These are phyloP conservation scores for Paedocypris micromegethes DNA, from an alignment of 2,797 vertebrate genomes.

Conservation along the genomic window DNA sequence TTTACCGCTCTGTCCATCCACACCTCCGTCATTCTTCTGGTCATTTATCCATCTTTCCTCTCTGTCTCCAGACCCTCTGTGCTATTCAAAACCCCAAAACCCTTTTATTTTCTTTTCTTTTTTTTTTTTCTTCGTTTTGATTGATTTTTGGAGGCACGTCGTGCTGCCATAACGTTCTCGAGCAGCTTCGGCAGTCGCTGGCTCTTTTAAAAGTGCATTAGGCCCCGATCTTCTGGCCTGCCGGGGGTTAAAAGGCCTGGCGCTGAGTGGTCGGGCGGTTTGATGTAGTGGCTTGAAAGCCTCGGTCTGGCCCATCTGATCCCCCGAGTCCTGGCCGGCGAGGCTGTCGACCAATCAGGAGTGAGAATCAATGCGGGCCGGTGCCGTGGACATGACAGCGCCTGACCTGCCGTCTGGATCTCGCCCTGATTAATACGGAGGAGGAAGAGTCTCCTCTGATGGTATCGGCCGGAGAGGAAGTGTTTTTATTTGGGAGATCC, in stretches of 20 bases:
- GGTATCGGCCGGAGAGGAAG: slow-evolving; percentile 64
- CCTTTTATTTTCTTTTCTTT: too few species aligned
- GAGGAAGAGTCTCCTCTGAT: slow-evolving; percentile 60
- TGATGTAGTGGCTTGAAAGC: slow-evolving; percentile 18
- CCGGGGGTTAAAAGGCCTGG: slow-evolving; percentile 39
- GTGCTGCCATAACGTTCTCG: too few species aligned
- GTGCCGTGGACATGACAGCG: slow-evolving; percentile 12
- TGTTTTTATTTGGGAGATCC: slow-evolving; percentile 62
- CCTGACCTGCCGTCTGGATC: slow-evolving; percentile 21
- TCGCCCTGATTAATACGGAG: slow-evolving; percentile 32
- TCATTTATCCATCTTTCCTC: too few species aligned
- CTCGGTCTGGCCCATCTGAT: slow-evolving; percentile 40
- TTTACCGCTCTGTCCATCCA: too few species aligned
- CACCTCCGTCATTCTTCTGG: too few species aligned
- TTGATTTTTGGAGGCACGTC: too few species aligned
- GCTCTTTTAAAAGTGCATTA: slow-evolving; percentile 29
- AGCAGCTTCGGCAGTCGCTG: background rate
- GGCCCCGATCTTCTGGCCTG: background rate
- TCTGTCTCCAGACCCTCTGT: too few species aligned
- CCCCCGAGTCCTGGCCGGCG: background rate
- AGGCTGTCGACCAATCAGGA: background rate
- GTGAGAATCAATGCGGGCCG: background rate
- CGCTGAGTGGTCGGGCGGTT: background rate
- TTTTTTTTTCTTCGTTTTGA: too few species aligned
- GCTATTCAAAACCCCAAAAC: too few species aligned